Base-by-base conservation (phyloP, 2,797 vertebrate species). In the Sciurus carolinensis region DNA sequence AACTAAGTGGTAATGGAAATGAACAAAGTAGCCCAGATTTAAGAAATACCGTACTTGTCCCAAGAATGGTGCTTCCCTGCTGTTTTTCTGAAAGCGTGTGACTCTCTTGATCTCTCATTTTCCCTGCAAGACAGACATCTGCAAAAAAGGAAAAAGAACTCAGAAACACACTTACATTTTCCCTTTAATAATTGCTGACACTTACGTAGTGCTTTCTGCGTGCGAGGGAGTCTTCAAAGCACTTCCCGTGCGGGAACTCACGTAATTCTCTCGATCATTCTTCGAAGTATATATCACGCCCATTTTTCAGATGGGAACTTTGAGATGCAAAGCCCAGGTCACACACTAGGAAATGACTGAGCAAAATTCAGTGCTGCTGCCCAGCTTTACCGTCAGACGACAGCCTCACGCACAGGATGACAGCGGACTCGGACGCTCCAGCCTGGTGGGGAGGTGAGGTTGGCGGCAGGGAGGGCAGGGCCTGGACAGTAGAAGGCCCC, bases 291-390 rank as follows among this genome's bases (percentile, higher is more conserved):
- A 42, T 12, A 73, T 59, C 7, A 54, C 44, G 24, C 42, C 36
- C 84, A 54, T 87, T 95, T 90, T 87, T 90, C 87, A n/a, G 54
- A 44, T 90, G 62, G 77, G 47, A 91, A 87, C 20, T 42, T 13
- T 64, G 57, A 90, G 84, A 33, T 28, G 4, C 44, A 72, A 64
- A 50, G 14, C 30, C 67, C 85, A 30, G 17, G 64, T 62, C 76
- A n/a, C 47, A 36, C 0, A 77, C 36, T 79, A 72, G 47, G 73
- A 95, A 67, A 50, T 20, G 33, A 62, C 30, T 67, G 30, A 39
- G 76, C 14, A 47, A 1, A 39, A 33, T 20, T 47, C 2, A 2
- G 50, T 5, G 14, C 44, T n/a, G 5, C 20, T 64, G 36, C 24
- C 26, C 75, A 71, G 39, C n/a, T 66, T 52, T 24, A 30, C 71